phyloP scores from a whole-genome alignment of 2,797 vertebrate genomes.

The Propithecus deckenii region DNA sequence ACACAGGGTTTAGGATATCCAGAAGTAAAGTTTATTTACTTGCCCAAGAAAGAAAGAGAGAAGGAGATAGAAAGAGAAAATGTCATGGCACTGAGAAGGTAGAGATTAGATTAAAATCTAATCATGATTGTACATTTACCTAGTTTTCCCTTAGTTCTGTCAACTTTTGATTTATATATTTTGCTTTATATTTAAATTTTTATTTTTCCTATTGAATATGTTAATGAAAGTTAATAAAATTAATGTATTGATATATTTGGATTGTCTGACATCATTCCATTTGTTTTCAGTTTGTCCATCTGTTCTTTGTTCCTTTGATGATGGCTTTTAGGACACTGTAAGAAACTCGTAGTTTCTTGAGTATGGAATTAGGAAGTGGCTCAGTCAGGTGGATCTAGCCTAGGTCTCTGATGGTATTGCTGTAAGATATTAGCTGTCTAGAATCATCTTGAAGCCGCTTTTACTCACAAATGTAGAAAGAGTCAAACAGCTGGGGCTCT shows the following conservation, averaged over 20 bases:
- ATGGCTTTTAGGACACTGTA: neutral
- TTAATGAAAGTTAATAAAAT: neutral
- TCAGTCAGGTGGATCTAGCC: neutral
- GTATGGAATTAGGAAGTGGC: neutral
- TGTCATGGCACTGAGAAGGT: too few species aligned
- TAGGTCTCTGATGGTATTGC: neutral
- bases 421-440: neutral
- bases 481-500: neutral
- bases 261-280: neutral
- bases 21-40: too few species aligned
- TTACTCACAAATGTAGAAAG: neutral
- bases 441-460: neutral
- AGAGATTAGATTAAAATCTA: neutral
- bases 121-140: neutral
- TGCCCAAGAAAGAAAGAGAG: too few species aligned
- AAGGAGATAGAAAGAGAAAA: too few species aligned
- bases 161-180: neutral
- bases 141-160: constrained; percentile 2
- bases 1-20: too few species aligned
- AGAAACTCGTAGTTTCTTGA: neutral
- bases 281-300: neutral
- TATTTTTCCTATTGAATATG: neutral
- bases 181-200: constrained; percentile 36
- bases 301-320: neutral
- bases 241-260: neutral